Conservation (phyloP, 2,888 invertebrate genomes). For the Trisateles emortualis region DNA sequence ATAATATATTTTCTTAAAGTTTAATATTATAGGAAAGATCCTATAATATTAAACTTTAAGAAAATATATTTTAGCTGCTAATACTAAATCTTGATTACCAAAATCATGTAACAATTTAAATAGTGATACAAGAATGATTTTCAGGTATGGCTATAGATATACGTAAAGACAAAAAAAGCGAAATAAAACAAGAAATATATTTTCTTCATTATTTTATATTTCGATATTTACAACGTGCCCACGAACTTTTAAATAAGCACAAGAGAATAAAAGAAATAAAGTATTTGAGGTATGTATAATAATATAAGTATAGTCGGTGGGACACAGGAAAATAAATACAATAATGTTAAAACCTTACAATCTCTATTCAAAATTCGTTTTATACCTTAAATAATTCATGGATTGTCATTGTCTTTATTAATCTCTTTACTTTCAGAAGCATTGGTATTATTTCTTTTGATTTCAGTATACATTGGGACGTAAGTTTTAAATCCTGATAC, state of each 20-base stretch:
- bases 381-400: neutral
- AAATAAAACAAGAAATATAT: conserved; percentile 14
- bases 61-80: too few species aligned
- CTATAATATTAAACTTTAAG: too few species aligned
- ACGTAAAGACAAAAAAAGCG: neutral
- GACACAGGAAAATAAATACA: conserved; percentile 43
- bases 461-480: conserved; percentile 73
- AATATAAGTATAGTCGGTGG: conserved; percentile 45
- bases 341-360: conserved; percentile 24
- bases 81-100: too few species aligned
- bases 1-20: too few species aligned
- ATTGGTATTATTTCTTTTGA: conserved; percentile 67
- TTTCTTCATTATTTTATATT: conserved; percentile 24
- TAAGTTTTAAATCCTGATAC: conserved; percentile 62
- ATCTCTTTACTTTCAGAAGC: conserved; percentile 20
- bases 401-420: neutral
- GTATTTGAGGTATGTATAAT: neutral
- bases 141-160: too few species aligned
- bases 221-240: conserved; percentile 58
- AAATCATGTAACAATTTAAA: too few species aligned
- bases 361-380: conserved; percentile 10
- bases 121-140: too few species aligned
- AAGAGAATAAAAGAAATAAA: conserved; percentile 31
- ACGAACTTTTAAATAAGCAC: conserved; percentile 38
- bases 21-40: too few species aligned